These are phyloP conservation scores for Sitta europaea DNA, from an alignment of 2,113 vertebrate genomes.

Conservation along the genomic window DNA sequence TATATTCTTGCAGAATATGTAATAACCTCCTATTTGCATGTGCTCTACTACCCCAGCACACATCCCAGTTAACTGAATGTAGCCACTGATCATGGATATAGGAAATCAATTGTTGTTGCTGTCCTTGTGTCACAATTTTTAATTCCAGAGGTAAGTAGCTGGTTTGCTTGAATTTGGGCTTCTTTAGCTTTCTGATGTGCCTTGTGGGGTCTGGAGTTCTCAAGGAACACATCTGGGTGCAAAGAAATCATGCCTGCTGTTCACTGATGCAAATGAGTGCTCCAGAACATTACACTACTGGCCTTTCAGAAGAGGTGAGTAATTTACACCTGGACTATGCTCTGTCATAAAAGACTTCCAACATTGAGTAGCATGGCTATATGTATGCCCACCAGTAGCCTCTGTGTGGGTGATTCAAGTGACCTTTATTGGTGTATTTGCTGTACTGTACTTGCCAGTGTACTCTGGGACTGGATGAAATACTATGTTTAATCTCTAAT, in stretches of 20 bases:
- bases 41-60: not conserved
- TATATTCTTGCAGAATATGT: not conserved
- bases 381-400: not conserved
- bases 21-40: fast-evolving
- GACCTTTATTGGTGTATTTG: not conserved
- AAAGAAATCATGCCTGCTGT: not conserved
- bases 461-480: not conserved
- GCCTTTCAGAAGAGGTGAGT: not conserved
- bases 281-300: not conserved
- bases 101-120: not conserved
- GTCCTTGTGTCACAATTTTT: not conserved
- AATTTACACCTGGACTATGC: not conserved
- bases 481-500: not conserved
- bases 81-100: not conserved
- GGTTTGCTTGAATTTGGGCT: not conserved
- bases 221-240: not conserved
- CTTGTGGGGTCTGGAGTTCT: not conserved
- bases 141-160: not conserved
- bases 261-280: not conserved
- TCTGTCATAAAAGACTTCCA: not conserved
- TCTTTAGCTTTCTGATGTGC: not conserved
- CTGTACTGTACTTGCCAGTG: not conserved
- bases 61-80: not conserved
- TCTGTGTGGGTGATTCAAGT: not conserved
- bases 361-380: not conserved